Base-by-base conservation (phyloP, 2,797 vertebrate genomes). In the Characodon lateralis region DNA sequence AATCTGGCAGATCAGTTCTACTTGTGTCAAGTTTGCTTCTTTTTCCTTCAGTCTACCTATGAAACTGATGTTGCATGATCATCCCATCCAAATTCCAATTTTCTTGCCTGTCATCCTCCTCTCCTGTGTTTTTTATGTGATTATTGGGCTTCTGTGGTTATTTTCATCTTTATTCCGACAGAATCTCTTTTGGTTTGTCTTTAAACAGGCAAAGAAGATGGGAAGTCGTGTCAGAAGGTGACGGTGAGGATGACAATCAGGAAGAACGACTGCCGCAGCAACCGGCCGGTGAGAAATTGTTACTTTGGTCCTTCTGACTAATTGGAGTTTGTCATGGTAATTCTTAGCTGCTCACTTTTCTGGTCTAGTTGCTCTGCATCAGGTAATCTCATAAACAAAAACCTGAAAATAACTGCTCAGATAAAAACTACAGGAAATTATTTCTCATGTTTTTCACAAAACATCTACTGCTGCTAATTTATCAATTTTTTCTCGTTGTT, bases 231-330 rank as follows among this genome's bases (percentile, higher is more conserved):
- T 93, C 98, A 99, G 94, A 98, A 97, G 88, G 98, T 99, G 91
- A 98, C 97, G 0, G 98, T 99, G 81, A 95, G 98, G 88, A 99
- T 99, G 98, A 99, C 98, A 1, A 99, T 99, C 91, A 96, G 98
- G 88, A 99, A 99, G 94, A 99, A 97, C 0, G 98, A 99, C 89
- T 99, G 98, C 88, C 96, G 98, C 88, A 99, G 98, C 92, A 97
- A 97, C 94, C 97, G 96, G 50, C 98, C 98, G 18, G 98, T 99
- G 90, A 81, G 97, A 65, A 12, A 1, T 22, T 9, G 39, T 55
- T 43, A n/a, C 22, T 46, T 70, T 73, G 4, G 7, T 58, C 24
- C 20, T 12, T 18, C 20, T 3, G 69, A 2, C 35, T 63, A 35
- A 7, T 31, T 2, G 26, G 58, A 18, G 13, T 31, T 31, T 31